These are phyloP conservation scores for Epizoanthus stellaris DNA, from an alignment of 92 coral and sea anemone genomes.

Conservation along the genomic window DNA sequence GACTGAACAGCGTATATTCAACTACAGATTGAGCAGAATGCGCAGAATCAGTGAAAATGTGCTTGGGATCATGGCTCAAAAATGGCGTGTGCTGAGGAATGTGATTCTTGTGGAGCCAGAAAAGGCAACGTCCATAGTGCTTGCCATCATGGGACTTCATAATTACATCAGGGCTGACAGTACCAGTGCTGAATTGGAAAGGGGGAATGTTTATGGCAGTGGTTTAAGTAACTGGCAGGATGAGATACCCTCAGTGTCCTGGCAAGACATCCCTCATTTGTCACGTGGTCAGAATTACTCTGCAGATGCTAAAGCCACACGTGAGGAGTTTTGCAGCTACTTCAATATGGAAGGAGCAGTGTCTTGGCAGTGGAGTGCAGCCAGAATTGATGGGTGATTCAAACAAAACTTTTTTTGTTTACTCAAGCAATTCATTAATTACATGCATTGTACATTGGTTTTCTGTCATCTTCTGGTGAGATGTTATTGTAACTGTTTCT, in stretches of 20 bases:
- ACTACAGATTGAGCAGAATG: constrained; percentile 53
- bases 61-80: constrained; percentile 62
- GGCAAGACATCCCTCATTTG: constrained; percentile 41
- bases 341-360: too few species aligned
- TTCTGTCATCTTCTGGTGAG: too few species aligned
- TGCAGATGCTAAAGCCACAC: constrained; percentile 39
- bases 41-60: constrained; percentile 57
- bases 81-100: constrained; percentile 52
- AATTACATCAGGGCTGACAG: constrained; percentile 11
- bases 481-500: too few species aligned
- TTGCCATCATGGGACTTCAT: constrained; percentile 23
- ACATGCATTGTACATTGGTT: too few species aligned
- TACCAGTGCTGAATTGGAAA: constrained; percentile 23
- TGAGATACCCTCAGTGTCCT: constrained; percentile 32
- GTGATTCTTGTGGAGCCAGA: constrained; percentile 22
- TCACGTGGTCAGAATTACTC: constrained; percentile 52
- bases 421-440: too few species aligned
- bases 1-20: constrained; percentile 37
- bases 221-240: background rate
- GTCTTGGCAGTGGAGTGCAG: too few species aligned
- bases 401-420: too few species aligned
- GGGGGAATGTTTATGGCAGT: constrained; percentile 15
- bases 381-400: too few species aligned
- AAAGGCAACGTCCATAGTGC: constrained; percentile 20
- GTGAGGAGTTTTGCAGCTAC: constrained; percentile 37